Conservation (phyloP, 2,797 vertebrate genomes). For the Sebastes matsubarae region DNA sequence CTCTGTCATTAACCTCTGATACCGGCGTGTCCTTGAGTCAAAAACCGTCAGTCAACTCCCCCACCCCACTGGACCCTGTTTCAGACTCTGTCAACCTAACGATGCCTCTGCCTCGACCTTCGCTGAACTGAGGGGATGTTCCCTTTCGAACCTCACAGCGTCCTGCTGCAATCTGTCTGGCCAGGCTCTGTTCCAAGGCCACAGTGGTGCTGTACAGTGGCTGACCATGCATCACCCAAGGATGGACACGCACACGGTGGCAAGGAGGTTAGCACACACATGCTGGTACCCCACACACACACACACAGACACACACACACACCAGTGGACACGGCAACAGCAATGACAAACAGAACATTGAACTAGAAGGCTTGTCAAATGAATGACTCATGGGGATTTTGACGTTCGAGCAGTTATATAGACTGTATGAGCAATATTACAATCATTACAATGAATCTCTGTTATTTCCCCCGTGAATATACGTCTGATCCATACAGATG, state of each 20-base stretch:
- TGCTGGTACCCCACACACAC: neutral
- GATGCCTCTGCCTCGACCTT: slow-evolving; percentile 69
- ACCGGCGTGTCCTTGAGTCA: slow-evolving; percentile 73
- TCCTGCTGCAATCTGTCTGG: slow-evolving; percentile 66
- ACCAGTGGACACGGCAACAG: neutral
- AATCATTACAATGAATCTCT: neutral
- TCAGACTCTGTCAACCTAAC: slow-evolving; percentile 75
- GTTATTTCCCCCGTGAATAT: neutral
- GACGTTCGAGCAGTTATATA: neutral
- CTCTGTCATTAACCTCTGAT: slow-evolving; percentile 77
- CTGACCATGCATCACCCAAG: slow-evolving; percentile 63
- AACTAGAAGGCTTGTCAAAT: slow-evolving; percentile 24
- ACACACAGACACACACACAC: neutral
- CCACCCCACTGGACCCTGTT: slow-evolving; percentile 51
- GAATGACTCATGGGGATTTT: slow-evolving; percentile 37
- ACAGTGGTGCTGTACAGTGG: slow-evolving; percentile 28
- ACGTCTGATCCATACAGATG: neutral
- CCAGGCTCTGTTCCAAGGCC: slow-evolving; percentile 62
- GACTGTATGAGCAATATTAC: neutral
- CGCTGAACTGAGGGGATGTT: slow-evolving; percentile 62
- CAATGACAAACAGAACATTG: slow-evolving; percentile 32
- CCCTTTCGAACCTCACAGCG: slow-evolving; percentile 40
- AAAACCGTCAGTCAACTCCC: slow-evolving; percentile 69
- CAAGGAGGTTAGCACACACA: slow-evolving; percentile 15
- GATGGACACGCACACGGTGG: slow-evolving; percentile 35